These are phyloP conservation scores for Andrena dorsata DNA, from an alignment of 2,888 invertebrate species.

Conservation along the genomic window DNA sequence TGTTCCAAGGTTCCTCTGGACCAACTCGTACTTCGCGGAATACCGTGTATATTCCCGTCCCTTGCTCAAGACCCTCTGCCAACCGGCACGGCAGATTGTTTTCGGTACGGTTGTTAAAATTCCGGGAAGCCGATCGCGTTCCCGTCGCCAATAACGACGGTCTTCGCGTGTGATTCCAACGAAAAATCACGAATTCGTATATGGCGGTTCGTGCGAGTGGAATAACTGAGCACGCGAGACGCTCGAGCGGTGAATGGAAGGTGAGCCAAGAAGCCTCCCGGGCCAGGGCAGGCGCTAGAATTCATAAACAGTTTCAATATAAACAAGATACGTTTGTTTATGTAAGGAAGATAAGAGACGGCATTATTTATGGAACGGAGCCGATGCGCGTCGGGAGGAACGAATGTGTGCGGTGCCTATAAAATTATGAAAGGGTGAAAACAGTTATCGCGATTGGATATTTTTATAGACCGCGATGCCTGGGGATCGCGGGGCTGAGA, in stretches of 20 bases:
- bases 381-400: background rate
- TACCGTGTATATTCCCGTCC: background rate
- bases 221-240: too few relatives aligned
- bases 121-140: background rate
- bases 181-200: too few relatives aligned
- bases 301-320: background rate
- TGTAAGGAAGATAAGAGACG: background rate
- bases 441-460: conserved; percentile 3
- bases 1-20: background rate
- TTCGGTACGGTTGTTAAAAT: background rate
- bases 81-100: too few relatives aligned
- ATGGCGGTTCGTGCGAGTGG: too few relatives aligned
- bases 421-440: background rate
- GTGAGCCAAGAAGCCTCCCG: background rate
- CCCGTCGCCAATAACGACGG: background rate
- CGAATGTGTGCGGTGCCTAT: background rate
- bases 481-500: background rate
- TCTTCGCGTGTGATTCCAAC: background rate
- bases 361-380: background rate
- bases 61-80: background rate
- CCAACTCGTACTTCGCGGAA: conserved; percentile 10
- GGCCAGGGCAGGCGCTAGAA: background rate
- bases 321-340: background rate
- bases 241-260: background rate
- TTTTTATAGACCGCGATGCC: background rate